Base-by-base conservation (phyloP, 2,113 vertebrate genomes). In the Plotosus lineatus region DNA sequence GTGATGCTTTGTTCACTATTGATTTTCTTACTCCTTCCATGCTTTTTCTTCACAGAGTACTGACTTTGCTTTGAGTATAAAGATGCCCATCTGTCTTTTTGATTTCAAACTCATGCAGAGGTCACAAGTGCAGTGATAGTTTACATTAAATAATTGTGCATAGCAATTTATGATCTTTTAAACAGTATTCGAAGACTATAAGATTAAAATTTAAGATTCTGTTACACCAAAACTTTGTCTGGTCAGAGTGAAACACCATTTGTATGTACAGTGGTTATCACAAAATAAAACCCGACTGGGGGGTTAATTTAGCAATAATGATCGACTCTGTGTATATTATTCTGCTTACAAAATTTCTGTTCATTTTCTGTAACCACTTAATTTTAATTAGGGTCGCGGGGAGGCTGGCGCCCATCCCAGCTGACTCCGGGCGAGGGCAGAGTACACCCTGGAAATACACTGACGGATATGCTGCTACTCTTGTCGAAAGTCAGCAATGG, bases 21-120 rank as follows among this genome's bases (percentile, higher is more conserved):
- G 40, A 11, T 42, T 38, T 38, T 78, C 61, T 46, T 38, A 2
- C 40, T 58, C 33, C 46, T 46, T 60, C 46, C 6, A 3, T 19
- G 28, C 36, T 33, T 53, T 33, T 68, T 68, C 31, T 36, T 55
- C 33, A 11, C 21, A 0, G 19, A 33, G 12, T 38, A 53, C 50
- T 71, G 61, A n/a, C 21, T 65, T 23, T 78, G 40, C 28, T 61
- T 4, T 14, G 26, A 71, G 21, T 19, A 17, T 79, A 42, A 55
- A 77, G 75, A 58, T 56, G 63, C 31, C 65, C 38, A 69, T 44
- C 38, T 79, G 48, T 26, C 19, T 23, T 31, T 12, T 76, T 19
- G 10, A 2, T 40, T 17, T 55, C 38, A 26, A 23, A 38, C 61
- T 12, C 61, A 0, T 0, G 8, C 23, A 4, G 19, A 65, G 36